These are phyloP conservation scores for Sipha maydis DNA, from an alignment of 2,888 invertebrate genomes.

Conservation along the genomic window DNA sequence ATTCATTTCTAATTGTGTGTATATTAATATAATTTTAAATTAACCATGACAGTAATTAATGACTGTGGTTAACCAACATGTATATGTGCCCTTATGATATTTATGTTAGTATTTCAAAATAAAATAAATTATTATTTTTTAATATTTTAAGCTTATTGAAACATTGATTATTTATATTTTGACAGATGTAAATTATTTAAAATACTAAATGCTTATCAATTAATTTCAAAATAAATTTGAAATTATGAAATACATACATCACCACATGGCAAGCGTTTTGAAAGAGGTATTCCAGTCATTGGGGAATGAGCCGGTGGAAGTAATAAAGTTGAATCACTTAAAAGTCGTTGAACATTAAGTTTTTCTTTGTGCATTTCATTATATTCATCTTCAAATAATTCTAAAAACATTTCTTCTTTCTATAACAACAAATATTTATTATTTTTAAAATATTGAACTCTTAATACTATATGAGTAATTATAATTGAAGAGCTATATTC, in stretches of 20 bases:
- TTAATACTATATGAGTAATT: background rate
- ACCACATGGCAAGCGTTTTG: constrained; percentile 93
- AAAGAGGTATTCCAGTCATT: constrained; percentile 91
- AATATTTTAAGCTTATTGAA: too few relatives aligned
- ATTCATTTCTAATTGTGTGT: too few relatives aligned
- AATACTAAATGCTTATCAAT: background rate
- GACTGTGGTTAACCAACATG: too few relatives aligned
- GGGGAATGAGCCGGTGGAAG: constrained; percentile 96
- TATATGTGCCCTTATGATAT: too few relatives aligned
- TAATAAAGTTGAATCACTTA: constrained; percentile 95
- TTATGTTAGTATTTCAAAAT: background rate
- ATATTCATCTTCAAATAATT: constrained; percentile 97
- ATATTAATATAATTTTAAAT: too few relatives aligned
- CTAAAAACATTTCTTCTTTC: constrained; percentile 97
- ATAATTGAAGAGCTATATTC: background rate
- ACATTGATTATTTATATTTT: background rate
- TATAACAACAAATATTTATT: constrained; percentile 66
- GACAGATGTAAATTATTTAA: background rate
- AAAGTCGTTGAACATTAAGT: constrained; percentile 91
- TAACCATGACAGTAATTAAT: too few relatives aligned
- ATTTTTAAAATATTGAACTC: background rate
- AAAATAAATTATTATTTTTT: too few relatives aligned
- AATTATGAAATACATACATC: constrained; percentile 75
- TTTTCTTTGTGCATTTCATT: constrained; percentile 86
- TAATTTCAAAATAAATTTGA: background rate